phyloP scores from a whole-genome alignment of 1,140 invertebrate genomes.

The Platyscapa corneri region DNA sequence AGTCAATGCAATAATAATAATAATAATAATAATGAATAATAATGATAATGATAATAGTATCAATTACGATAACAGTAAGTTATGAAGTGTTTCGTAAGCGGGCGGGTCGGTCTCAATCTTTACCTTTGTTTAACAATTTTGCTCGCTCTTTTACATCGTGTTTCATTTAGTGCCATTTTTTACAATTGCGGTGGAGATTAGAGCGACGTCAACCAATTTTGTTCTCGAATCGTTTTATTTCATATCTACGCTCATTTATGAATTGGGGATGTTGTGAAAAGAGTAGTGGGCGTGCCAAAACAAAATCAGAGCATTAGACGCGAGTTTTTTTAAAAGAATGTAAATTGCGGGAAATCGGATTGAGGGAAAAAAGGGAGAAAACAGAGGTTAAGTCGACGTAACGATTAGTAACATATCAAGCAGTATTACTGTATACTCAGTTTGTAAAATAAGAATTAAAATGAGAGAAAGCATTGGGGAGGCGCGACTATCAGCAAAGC shows the following conservation, averaged over 20 bases:
- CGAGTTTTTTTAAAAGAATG: background rate
- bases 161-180: background rate
- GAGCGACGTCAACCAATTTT: background rate
- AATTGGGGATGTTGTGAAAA: too few relatives aligned
- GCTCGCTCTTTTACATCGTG: background rate
- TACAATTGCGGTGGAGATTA: background rate
- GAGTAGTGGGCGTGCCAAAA: background rate
- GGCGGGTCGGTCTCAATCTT: conserved; percentile 35
- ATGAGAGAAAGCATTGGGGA: conserved; percentile 29
- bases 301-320: background rate
- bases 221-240: background rate
- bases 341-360: background rate
- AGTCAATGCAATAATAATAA: conserved; percentile 73
- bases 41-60: conserved; percentile 60
- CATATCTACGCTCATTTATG: too few relatives aligned
- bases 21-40: conserved; percentile 66
- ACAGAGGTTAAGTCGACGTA: conserved; percentile 57
- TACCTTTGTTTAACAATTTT: conserved; percentile 26
- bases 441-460: conserved; percentile 64
- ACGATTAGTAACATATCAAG: conserved; percentile 70
- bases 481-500: conserved; percentile 20
- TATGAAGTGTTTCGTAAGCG: background rate
- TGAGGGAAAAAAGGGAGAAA: conserved; percentile 48
- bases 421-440: conserved; percentile 71
- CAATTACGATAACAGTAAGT: conserved; percentile 1